phyloP scores from a whole-genome alignment of 2,113 vertebrate species.

The Labeo catla region DNA sequence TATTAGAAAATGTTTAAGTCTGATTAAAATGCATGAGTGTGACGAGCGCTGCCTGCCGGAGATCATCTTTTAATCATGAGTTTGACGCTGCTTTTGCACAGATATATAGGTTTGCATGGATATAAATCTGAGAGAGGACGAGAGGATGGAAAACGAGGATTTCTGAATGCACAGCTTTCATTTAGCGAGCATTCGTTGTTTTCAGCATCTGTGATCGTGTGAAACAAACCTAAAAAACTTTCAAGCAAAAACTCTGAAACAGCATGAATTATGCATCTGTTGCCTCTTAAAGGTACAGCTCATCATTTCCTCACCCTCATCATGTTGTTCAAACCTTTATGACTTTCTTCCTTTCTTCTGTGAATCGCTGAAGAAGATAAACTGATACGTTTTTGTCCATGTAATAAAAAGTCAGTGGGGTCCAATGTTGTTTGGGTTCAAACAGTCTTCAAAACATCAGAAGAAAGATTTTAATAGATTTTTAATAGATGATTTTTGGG shows the following conservation, averaged over 20 bases:
- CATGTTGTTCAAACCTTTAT: background rate
- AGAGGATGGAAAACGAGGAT: background rate
- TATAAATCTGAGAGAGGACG: background rate
- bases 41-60: background rate
- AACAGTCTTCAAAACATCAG: background rate
- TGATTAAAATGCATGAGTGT: background rate
- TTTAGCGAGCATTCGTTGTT: background rate
- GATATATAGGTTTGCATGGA: background rate
- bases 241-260: too few species aligned
- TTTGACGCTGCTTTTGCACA: background rate
- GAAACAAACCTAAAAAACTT: background rate
- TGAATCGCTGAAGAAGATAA: background rate
- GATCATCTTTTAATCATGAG: background rate
- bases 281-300: background rate
- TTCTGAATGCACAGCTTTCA: background rate
- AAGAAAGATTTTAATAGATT: background rate
- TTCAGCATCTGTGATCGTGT: background rate
- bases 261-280: background rate
- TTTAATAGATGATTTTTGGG: too few species aligned
- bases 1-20: background rate
- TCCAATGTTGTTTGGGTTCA: background rate
- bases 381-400: background rate
- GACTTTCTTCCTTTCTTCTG: background rate
- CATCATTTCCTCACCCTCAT: background rate
- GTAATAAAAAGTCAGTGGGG: background rate